Evolutionary conservation across 2,888 invertebrate genomes (phyloP), one percentile per base, ranked within the genome.

Genomic region (Chrysodeixis includens): DNA sequence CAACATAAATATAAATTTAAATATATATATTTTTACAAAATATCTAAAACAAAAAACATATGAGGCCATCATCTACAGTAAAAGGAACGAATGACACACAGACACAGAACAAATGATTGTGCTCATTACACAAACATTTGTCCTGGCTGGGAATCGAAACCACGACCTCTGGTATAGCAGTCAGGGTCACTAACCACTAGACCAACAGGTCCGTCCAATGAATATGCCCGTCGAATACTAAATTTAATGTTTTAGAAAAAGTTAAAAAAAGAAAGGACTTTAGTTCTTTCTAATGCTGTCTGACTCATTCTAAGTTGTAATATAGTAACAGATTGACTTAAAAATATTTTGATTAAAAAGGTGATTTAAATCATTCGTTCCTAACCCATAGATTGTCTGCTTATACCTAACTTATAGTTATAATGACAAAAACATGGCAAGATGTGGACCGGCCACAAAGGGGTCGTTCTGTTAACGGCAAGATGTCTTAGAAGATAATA

Each of bases 1-100:
- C 81, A 82, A 82, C 71, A 61, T 71, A 79, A 74, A 58, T 69
- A 71, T 69, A 82, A 76, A 80, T 79, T 49, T 60, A 65, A 64
- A 65, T 65, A 73, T 71, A 69, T 73, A 71, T 72, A 35, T 74
- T 77, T 77, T 71, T 71, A 74, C 74, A 76, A 77, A 79, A 62
- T 53, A 56, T 57, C 52, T 62, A 73, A 56, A 55, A 65, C n/a
- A 40, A 66, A 51, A 53, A 61, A 69, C 61, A 69, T 81, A 78
- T 76, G 74, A 76, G 74, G 74, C 74, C 62, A 22, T 12, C 26
- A 67, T 61, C 4, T 7, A 18, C 18, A 69, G 49, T 35, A 35
- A 12, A 22, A 65, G 52, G 40, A 69, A 78, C 55, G 32, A 67
- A 65, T 61, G 10, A 58, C 18, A n/a, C n/a, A n/a, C n/a, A n/a